Evolutionary conservation across 2,888 invertebrate genomes (phyloP).

Genomic region (Ochropleura plecta): DNA sequence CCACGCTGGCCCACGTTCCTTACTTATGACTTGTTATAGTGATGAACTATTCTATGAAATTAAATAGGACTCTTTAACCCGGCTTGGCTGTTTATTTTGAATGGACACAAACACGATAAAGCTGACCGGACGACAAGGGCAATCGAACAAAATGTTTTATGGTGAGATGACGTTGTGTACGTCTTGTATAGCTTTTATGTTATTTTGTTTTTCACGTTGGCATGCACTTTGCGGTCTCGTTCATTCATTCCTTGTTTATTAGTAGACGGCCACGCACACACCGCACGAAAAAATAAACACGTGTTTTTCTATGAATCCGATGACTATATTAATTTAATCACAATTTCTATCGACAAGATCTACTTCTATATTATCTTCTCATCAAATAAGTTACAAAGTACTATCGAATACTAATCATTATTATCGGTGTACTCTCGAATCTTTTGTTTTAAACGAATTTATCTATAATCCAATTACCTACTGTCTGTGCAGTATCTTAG

Average conservation of each 20-base stretch:
- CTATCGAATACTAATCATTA: slow-evolving; percentile 30
- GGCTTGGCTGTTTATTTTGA: slow-evolving; percentile 77
- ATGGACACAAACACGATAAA: slow-evolving; percentile 84
- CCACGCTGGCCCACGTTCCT: slow-evolving; percentile 56
- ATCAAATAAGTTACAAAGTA: slow-evolving; percentile 20
- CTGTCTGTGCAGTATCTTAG: slow-evolving; percentile 28
- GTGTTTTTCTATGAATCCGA: slow-evolving; percentile 65
- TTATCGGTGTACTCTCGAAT: slow-evolving; percentile 32
- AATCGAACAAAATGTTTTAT: slow-evolving; percentile 88
- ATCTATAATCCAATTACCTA: slow-evolving; percentile 29
- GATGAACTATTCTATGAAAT: slow-evolving; percentile 83
- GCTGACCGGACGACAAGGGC: slow-evolving; percentile 81
- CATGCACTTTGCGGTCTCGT: slow-evolving; percentile 82
- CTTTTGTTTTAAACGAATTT: slow-evolving; percentile 35
- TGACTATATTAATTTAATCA: slow-evolving; percentile 33
- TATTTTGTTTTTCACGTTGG: slow-evolving; percentile 82
- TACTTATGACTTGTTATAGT: slow-evolving; percentile 83
- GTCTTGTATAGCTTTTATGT: slow-evolving; percentile 81
- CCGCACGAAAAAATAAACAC: slow-evolving; percentile 76
- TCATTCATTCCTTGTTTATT: slow-evolving; percentile 76
- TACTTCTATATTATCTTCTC: slow-evolving; percentile 22
- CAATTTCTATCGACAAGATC: slow-evolving; percentile 7
- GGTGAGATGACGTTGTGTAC: slow-evolving; percentile 88
- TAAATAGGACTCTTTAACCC: slow-evolving; percentile 71
- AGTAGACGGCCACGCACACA: slow-evolving; percentile 83